These are phyloP conservation scores for Rhyacichthys aspro DNA, from an alignment of 2,797 vertebrate species.

Conservation along the genomic window DNA sequence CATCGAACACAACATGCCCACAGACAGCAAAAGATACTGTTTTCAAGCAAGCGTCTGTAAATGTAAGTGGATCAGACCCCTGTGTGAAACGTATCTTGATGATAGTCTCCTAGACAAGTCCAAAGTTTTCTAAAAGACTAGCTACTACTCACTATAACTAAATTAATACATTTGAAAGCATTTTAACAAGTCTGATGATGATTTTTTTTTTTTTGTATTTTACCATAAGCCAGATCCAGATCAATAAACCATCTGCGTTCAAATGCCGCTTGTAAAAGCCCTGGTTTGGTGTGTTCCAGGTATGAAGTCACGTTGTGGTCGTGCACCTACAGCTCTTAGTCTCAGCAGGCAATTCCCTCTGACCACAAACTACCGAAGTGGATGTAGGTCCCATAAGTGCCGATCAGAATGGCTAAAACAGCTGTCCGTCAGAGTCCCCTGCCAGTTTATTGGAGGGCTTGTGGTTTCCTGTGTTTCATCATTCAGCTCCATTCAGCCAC, in stretches of 20 bases:
- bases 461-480: slow-evolving; percentile 75
- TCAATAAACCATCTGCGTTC: too few relatives aligned
- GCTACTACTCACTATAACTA: too few relatives aligned
- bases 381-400: slow-evolving; percentile 58
- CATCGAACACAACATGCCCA: too few relatives aligned
- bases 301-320: slow-evolving; percentile 58
- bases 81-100: too few relatives aligned
- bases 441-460: slow-evolving; percentile 73
- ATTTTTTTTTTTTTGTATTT: too few relatives aligned
- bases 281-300: slow-evolving; percentile 29
- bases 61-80: too few relatives aligned
- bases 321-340: slow-evolving; percentile 38
- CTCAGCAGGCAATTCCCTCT: slow-evolving; percentile 19
- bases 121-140: too few relatives aligned
- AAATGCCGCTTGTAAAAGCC: neutral
- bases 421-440: slow-evolving; percentile 71
- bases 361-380: slow-evolving; percentile 56
- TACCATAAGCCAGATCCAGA: neutral
- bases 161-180: too few relatives aligned
- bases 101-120: too few relatives aligned
- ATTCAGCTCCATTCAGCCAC: slow-evolving; percentile 63
- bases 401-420: slow-evolving; percentile 69
- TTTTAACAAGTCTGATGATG: too few relatives aligned
- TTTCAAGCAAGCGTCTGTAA: too few relatives aligned
- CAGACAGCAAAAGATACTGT: too few relatives aligned